Percentiles rank a stretch among this genome's conserved stretches.
phyloP scores from a whole-genome alignment of 1,140 invertebrate species.

The Idris sp. region DNA sequence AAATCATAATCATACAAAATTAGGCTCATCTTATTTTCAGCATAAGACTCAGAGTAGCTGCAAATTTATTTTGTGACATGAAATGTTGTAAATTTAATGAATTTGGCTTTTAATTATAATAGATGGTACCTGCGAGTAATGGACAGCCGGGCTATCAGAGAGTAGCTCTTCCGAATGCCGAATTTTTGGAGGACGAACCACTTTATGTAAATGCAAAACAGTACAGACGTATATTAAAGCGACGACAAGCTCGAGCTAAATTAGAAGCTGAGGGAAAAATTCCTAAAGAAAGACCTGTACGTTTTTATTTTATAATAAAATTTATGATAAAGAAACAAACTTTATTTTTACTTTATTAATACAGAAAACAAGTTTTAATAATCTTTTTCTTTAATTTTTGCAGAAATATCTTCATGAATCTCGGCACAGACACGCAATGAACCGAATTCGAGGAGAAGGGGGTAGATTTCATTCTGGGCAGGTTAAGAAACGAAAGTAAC shows the following conservation, averaged over 20 bases:
- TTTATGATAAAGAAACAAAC: too few relatives aligned
- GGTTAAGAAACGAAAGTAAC: slow-evolving; percentile 81
- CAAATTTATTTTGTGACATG: too few relatives aligned
- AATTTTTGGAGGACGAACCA: slow-evolving; percentile 93
- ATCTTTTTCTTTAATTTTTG: too few relatives aligned
- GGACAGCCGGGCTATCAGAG: slow-evolving; percentile 81
- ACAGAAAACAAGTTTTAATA: too few relatives aligned
- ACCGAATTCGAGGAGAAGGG: slow-evolving; percentile 96
- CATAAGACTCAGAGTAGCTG: too few relatives aligned
- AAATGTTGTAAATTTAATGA: background rate
- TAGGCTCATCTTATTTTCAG: too few relatives aligned
- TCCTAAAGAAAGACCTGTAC: slow-evolving; percentile 94
- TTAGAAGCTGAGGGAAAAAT: slow-evolving; percentile 95
- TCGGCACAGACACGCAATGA: slow-evolving; percentile 98
- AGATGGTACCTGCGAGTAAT: slow-evolving; percentile 84
- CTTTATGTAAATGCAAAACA: slow-evolving; percentile 99
- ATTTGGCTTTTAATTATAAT: background rate
- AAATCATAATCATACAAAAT: too few relatives aligned
- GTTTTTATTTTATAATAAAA: slow-evolving; percentile 53
- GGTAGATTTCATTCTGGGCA: slow-evolving; percentile 94
- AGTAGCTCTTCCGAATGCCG: slow-evolving; percentile 82
- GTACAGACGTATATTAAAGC: slow-evolving; percentile 94
- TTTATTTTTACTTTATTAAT: too few relatives aligned
- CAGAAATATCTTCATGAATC: slow-evolving; percentile 99
- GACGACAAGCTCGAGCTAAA: slow-evolving; percentile 93